Evolutionary conservation across 1,140 invertebrate genomes (phyloP), one percentile per base, ranked within the genome.

Genomic region (Hyles vespertilio): DNA sequence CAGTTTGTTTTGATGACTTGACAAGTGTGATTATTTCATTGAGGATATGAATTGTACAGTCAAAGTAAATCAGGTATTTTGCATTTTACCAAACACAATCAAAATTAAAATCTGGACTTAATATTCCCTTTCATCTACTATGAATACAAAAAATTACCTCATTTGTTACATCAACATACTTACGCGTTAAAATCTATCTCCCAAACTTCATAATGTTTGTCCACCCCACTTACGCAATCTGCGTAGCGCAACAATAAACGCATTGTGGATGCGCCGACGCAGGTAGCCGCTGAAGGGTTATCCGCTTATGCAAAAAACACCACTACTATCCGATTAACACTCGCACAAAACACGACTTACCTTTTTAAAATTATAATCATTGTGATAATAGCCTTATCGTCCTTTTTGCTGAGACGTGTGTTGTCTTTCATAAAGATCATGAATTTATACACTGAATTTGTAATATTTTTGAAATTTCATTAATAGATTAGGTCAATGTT

Each of bases 251-350:
- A 79, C 79, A 79, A 84, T 79, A 61, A 68, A 53, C 68, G 67
- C 58, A 77, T 78, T 84, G 77, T 77, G 58, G 61, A 40, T 60
- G 74, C 80, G 32, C 56, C 46, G 53, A 58, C 64, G 72, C 84
- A 88, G 84, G 84, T 88, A 88, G 82, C 69, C 32, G 12, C 63
- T 65, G 69, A 84, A 81, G 84, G 85, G 85, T 88, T 88, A 88
- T 88, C 85, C 83, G 85, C 83, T 88, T 86, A 88, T 88, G 81
- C 85, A 88, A 88, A 88, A 84, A 87, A 84, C 66, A 69, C 60
- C 45, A 65, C 60, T 69, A 67, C 76, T 75, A 87, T 85, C 85
- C 83, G 85, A 86, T 88, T 87, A 86, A 84, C 85, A 85, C 85
- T 73, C 34, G 66, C 61, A 70, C 54, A 72, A 73, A 70, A 76